These are phyloP conservation scores for Tetramorium simillimum DNA, from an alignment of 1,140 invertebrate genomes.

Conservation along the genomic window DNA sequence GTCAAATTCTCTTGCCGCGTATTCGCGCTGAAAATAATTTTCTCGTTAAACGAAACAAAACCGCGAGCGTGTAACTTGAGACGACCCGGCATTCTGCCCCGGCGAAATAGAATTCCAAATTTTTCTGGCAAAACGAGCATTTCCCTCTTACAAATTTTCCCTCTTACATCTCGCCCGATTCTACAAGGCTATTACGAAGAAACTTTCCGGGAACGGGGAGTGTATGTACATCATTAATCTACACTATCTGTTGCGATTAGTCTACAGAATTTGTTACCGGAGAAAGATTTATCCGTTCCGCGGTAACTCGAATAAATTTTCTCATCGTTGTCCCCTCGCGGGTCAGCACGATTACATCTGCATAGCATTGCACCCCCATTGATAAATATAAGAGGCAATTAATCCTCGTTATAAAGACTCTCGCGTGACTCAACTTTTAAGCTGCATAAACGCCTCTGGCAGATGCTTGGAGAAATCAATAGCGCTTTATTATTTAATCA, in stretches of 20 bases:
- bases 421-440: conserved; percentile 15
- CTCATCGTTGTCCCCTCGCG: conserved; percentile 51
- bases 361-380: background rate
- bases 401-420: conserved; percentile 61
- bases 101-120: background rate
- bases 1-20: background rate
- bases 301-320: conserved; percentile 48
- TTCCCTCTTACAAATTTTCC: background rate
- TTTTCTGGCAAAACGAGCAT: background rate
- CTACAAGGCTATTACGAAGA: background rate
- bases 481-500: conserved; percentile 51
- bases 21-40: background rate
- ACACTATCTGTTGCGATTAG: conserved; percentile 59
- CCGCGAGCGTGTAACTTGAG: background rate
- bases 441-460: conserved; percentile 28
- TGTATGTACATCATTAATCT: conserved; percentile 52
- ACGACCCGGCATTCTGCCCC: background rate
- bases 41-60: background rate
- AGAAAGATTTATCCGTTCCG: conserved; percentile 60
- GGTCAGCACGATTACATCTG: conserved; percentile 43
- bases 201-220: conserved; percentile 8
- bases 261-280: conserved; percentile 43
- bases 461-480: conserved; percentile 13
- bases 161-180: background rate
- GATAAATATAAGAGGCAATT: conserved; percentile 57